phyloP scores from a whole-genome alignment of 2,113 vertebrate species.

The Apodemus speciosus region DNA sequence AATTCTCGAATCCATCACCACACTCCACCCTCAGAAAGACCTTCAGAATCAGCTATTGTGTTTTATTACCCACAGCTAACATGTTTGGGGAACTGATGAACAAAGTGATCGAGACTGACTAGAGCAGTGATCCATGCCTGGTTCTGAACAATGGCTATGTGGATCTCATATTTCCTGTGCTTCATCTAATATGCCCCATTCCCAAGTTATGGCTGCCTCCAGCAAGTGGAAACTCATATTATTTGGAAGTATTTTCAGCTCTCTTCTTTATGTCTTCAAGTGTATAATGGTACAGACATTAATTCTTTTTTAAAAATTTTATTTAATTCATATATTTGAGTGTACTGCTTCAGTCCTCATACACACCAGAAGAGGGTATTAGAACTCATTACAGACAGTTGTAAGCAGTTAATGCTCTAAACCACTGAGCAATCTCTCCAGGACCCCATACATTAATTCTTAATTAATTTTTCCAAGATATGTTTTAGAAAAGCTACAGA shows the following conservation, averaged over 20 bases:
- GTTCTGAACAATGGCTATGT: background rate
- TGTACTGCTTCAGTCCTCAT: too few relatives aligned
- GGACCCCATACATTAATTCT: too few relatives aligned
- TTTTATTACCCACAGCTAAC: background rate
- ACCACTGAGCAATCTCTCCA: too few relatives aligned
- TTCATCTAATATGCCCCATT: background rate
- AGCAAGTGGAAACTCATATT: background rate
- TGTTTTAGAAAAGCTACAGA: background rate
- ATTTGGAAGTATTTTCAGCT: background rate
- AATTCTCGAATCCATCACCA: background rate
- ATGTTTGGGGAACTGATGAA: background rate
- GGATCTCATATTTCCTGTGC: background rate
- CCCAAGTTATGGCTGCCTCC: background rate
- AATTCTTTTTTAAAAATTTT: background rate
- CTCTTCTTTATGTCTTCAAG: conserved; percentile 31
- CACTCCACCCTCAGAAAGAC: background rate
- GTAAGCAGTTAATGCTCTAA: too few relatives aligned
- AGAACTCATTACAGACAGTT: too few relatives aligned
- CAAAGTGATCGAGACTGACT: background rate
- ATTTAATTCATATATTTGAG: too few relatives aligned
- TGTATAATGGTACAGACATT: background rate
- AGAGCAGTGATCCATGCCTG: background rate
- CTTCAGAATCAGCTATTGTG: background rate
- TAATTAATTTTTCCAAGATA: background rate
- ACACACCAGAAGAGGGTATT: too few relatives aligned